Percentiles rank a stretch among this genome's conserved stretches.
Conservation (phyloP, 1,140 invertebrate species). For the Leptonema lineaticorne region DNA sequence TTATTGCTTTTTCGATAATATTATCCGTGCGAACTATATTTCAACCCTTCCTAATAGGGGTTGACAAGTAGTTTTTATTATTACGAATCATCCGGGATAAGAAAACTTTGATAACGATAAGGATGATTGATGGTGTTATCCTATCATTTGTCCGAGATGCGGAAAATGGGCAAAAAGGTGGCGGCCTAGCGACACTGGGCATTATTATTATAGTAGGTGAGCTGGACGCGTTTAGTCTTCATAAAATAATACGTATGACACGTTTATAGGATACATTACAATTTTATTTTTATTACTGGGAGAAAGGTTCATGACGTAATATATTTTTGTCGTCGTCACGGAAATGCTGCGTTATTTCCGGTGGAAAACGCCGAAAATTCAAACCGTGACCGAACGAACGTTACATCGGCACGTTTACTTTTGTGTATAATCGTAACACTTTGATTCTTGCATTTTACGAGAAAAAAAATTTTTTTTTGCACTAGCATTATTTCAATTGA, state of each 20-base stretch:
- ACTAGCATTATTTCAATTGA: constrained; percentile 4
- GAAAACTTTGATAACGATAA: constrained; percentile 15
- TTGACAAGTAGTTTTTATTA: constrained; percentile 18
- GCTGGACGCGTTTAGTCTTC: not conserved
- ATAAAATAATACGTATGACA: not conserved
- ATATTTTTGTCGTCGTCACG: not conserved
- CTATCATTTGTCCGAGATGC: constrained; percentile 1
- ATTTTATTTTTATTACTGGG: not conserved
- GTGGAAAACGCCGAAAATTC: not conserved
- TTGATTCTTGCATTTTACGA: constrained; percentile 1
- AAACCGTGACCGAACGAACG: too few species aligned
- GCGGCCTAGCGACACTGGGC: too few species aligned
- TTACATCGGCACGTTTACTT: too few species aligned
- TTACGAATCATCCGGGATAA: constrained; percentile 16
- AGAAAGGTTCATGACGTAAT: not conserved
- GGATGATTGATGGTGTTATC: constrained; percentile 14
- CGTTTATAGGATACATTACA: not conserved
- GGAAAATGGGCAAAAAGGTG: constrained; percentile 1
- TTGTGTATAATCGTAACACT: not conserved
- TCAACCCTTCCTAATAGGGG: constrained; percentile 3
- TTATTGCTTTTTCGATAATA: constrained; percentile 18
- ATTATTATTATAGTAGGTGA: too few species aligned
- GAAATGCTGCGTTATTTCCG: not conserved
- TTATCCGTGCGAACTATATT: constrained; percentile 1
- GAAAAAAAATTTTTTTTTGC: not conserved